Evolutionary conservation across 2,888 invertebrate species (phyloP).

Genomic region (Netelia inedita): DNA sequence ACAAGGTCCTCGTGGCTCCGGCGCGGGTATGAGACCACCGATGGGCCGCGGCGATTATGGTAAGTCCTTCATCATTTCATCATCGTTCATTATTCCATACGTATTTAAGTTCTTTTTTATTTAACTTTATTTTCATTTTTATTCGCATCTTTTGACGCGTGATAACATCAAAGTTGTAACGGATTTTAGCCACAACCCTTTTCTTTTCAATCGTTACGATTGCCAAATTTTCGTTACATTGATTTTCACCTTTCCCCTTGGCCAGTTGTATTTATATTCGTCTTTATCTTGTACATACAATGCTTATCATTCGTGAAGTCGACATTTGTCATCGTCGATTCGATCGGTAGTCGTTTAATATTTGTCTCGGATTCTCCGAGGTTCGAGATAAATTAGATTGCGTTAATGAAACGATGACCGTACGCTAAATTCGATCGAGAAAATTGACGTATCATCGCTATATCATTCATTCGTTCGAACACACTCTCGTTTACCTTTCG

Average conservation of each 20-base stretch:
- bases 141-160: constrained; percentile 12
- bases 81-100: constrained; percentile 5
- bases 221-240: constrained; percentile 9
- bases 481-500: constrained; percentile 33
- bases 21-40: constrained; percentile 88
- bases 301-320: constrained; percentile 3
- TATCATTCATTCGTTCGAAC: constrained; percentile 32
- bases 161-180: constrained; percentile 53
- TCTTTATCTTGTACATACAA: constrained; percentile 83
- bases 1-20: constrained; percentile 85
- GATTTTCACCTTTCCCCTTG: constrained; percentile 75
- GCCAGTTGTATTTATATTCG: constrained; percentile 87
- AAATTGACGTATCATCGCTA: constrained; percentile 5
- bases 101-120: constrained; percentile 41
- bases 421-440: constrained; percentile 30
- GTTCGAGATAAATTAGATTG: neutral
- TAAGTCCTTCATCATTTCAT: constrained; percentile 87
- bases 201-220: constrained; percentile 5
- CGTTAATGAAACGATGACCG: neutral
- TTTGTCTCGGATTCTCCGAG: neutral
- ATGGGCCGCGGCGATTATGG: constrained; percentile 96
- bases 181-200: constrained; percentile 31
- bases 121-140: constrained; percentile 25
- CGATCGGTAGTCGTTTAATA: neutral
- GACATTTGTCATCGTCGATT: constrained; percentile 8